Percentiles rank a stretch among this genome's conserved stretches.
phyloP scores from a whole-genome alignment of 37 sponge, comb jelly and placozoan species.

The Axinella damicornis region DNA sequence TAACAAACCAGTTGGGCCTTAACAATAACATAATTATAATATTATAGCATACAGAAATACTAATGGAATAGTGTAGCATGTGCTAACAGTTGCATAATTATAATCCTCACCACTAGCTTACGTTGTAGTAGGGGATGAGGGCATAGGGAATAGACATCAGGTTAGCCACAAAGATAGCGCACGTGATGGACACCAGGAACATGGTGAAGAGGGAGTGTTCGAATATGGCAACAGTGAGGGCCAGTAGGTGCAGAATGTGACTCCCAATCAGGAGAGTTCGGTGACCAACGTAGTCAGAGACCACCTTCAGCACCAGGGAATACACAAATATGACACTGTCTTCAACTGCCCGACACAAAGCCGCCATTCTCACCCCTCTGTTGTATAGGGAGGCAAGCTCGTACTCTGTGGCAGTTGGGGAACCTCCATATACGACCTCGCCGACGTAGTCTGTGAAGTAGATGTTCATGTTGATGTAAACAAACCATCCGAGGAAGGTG shows the following conservation, averaged over 20 bases:
- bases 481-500: conserved; percentile 6
- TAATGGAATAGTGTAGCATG: too few relatives aligned
- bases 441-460: conserved; percentile 53
- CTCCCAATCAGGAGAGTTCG: not conserved
- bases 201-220: not conserved
- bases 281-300: not conserved
- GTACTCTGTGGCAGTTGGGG: not conserved
- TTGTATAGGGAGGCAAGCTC: not conserved
- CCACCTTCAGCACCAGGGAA: not conserved
- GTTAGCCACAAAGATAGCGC: not conserved
- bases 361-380: conserved; percentile 28
- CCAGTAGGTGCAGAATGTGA: not conserved
- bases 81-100: too few relatives aligned
- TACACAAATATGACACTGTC: not conserved
- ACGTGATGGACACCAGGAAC: not conserved
- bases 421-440: conserved; percentile 36
- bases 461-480: not conserved
- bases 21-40: too few relatives aligned
- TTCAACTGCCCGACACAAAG: not conserved
- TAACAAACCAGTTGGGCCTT: too few relatives aligned
- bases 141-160: conserved; percentile 28
- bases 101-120: not conserved
- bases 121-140: conserved; percentile 22
- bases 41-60: too few relatives aligned
- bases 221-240: not conserved